Percentiles rank a stretch among this genome's conserved stretches.
These are phyloP conservation scores for Papilio xuthus DNA, from an alignment of 1,140 invertebrate genomes.

Conservation along the genomic window DNA sequence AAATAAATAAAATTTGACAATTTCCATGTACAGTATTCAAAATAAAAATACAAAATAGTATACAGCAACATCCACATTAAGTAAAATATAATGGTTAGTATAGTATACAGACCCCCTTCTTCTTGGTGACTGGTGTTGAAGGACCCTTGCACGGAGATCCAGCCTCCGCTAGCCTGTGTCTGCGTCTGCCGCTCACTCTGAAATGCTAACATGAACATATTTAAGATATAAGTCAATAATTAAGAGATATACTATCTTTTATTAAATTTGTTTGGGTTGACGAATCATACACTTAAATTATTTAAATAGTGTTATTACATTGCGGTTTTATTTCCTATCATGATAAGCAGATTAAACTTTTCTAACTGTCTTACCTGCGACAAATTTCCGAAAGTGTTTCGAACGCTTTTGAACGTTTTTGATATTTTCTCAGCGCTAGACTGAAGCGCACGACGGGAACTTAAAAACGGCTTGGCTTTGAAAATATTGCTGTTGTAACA, in stretches of 20 bases:
- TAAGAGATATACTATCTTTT: too few relatives aligned
- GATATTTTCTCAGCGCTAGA: conserved; percentile 76
- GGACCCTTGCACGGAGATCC: conserved; percentile 67
- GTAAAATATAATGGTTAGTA: too few relatives aligned
- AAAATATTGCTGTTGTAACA: conserved; percentile 76
- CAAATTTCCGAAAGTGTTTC: conserved; percentile 74
- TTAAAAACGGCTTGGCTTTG: conserved; percentile 70
- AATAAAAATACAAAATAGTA: too few relatives aligned
- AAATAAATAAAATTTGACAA: too few relatives aligned
- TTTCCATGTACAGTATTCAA: too few relatives aligned
- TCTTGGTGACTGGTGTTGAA: conserved; percentile 69
- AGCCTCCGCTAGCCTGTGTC: conserved; percentile 73
- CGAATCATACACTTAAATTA: too few relatives aligned
- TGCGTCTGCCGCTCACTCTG: conserved; percentile 67
- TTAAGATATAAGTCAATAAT: too few relatives aligned
- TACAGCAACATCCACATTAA: too few relatives aligned
- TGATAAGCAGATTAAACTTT: background rate
- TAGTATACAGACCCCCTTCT: conserved; percentile 60
- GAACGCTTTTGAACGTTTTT: conserved; percentile 70
- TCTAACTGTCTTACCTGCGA: conserved; percentile 59
- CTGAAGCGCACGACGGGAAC: conserved; percentile 75
- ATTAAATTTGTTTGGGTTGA: too few relatives aligned
- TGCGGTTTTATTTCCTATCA: background rate
- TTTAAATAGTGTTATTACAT: background rate
- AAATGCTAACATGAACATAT: conserved; percentile 62